A percentile compares a stretch with the other conserved stretches of the same genome.
Evolutionary conservation across 2,888 invertebrate species (phyloP).

Genomic region (Drosophila kambysellisi): DNA sequence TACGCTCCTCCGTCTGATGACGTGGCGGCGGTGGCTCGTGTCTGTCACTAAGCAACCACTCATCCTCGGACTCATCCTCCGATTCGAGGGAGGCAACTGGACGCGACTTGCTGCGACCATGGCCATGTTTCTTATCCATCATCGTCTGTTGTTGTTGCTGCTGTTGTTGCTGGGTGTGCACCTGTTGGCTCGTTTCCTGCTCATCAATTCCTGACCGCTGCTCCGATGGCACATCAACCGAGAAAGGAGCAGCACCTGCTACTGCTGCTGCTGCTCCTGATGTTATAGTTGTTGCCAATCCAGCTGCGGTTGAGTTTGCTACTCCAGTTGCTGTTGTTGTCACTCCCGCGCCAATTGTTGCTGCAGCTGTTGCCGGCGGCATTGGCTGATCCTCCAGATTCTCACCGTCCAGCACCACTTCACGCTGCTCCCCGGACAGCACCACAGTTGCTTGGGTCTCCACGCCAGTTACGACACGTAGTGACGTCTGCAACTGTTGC

Average conservation of each 20-base stretch:
- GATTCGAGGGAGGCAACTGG: conserved; percentile 72
- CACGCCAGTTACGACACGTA: conserved; percentile 76
- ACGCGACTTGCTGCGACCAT: conserved; percentile 36
- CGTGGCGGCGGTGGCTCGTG: conserved; percentile 79
- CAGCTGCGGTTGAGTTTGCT: neutral
- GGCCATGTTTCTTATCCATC: conserved; percentile 34
- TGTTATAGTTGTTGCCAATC: conserved; percentile 17
- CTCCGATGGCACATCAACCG: conserved; percentile 1
- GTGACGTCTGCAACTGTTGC: conserved; percentile 39
- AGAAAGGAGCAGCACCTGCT: neutral
- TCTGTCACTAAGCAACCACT: conserved; percentile 67
- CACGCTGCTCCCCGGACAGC: conserved; percentile 85
- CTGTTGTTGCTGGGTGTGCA: conserved; percentile 24
- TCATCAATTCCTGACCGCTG: conserved; percentile 13
- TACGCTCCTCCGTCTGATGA: conserved; percentile 81
- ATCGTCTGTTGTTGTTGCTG: conserved; percentile 54
- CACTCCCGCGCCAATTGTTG: conserved; percentile 17
- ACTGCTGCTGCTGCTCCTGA: conserved; percentile 19
- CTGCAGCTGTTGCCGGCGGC: conserved; percentile 13
- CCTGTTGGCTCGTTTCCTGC: conserved; percentile 17
- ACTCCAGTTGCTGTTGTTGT: conserved; percentile 15
- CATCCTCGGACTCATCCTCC: conserved; percentile 80
- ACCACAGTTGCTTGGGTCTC: conserved; percentile 83
- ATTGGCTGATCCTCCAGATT: conserved; percentile 85
- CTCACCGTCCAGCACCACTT: conserved; percentile 87